Evolutionary conservation across 2,113 vertebrate species (phyloP).

Genomic region (Misgurnus anguillicaudatus): DNA sequence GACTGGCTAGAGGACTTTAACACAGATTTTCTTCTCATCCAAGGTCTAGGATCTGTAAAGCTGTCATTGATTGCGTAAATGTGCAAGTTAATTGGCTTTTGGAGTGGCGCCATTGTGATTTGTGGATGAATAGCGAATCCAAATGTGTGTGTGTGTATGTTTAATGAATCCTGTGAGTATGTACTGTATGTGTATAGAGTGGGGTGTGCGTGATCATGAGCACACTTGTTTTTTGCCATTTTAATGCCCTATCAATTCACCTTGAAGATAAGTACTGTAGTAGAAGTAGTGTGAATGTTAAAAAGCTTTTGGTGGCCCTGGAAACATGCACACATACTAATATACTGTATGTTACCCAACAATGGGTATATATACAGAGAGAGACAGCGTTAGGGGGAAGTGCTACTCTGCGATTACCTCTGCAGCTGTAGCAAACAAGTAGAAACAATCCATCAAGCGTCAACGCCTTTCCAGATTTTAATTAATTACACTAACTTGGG

Average conservation of each 20-base stretch:
- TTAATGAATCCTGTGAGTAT: background rate
- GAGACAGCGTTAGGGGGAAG: constrained; percentile 16
- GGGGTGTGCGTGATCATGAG: constrained; percentile 1
- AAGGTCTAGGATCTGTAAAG: constrained; percentile 33
- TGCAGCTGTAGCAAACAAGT: constrained; percentile 27
- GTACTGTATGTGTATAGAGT: background rate
- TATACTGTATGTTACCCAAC: constrained; percentile 1
- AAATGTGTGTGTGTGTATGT: background rate
- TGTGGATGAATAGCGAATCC: constrained; percentile 22
- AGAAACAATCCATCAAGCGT: constrained; percentile 45
- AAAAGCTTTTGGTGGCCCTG: too few relatives aligned
- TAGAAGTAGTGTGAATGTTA: background rate
- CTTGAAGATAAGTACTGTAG: background rate
- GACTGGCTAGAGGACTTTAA: constrained; percentile 14
- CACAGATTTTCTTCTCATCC: constrained; percentile 15
- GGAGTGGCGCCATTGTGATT: constrained; percentile 27
- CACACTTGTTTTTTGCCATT: background rate
- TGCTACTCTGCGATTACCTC: constrained; percentile 1
- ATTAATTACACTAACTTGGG: constrained; percentile 47
- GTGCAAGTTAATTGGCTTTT: constrained; percentile 37
- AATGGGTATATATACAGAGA: constrained; percentile 29
- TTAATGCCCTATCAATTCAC: background rate
- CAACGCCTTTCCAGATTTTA: constrained; percentile 40
- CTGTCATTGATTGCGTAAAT: constrained; percentile 32
- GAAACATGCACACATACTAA: too few relatives aligned